phyloP scores from a whole-genome alignment of 1,140 invertebrate genomes.

The Tetramorium alpestre region DNA sequence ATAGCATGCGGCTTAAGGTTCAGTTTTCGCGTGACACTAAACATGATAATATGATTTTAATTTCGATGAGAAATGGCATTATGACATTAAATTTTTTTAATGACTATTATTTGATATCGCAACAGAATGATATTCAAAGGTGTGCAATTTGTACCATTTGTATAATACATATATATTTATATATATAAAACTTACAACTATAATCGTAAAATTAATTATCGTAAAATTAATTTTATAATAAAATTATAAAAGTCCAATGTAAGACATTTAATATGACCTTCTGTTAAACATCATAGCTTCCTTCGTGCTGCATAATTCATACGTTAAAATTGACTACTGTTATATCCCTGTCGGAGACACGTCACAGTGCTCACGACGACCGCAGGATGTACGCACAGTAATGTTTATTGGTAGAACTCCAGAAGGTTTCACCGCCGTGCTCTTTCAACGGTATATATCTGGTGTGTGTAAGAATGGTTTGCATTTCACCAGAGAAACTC shows the following conservation, averaged over 20 bases:
- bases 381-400: constrained; percentile 1
- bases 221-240: too few species aligned
- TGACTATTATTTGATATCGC: background rate
- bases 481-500: constrained; percentile 79
- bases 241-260: background rate
- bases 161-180: background rate
- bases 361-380: background rate
- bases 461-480: constrained; percentile 72
- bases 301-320: constrained; percentile 5
- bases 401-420: constrained; percentile 71
- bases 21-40: constrained; percentile 32
- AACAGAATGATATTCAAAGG: background rate
- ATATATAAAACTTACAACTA: background rate
- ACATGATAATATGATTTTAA: background rate
- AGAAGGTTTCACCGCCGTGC: constrained; percentile 73
- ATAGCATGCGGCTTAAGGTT: background rate
- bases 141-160: too few species aligned
- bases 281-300: background rate
- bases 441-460: constrained; percentile 66
- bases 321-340: constrained; percentile 9
- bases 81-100: background rate
- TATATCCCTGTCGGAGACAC: constrained; percentile 6
- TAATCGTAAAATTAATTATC: background rate
- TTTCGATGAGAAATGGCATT: background rate
- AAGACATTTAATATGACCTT: background rate